phyloP scores from a whole-genome alignment of 1,140 invertebrate species.

The Drosophila trapezifrons region DNA sequence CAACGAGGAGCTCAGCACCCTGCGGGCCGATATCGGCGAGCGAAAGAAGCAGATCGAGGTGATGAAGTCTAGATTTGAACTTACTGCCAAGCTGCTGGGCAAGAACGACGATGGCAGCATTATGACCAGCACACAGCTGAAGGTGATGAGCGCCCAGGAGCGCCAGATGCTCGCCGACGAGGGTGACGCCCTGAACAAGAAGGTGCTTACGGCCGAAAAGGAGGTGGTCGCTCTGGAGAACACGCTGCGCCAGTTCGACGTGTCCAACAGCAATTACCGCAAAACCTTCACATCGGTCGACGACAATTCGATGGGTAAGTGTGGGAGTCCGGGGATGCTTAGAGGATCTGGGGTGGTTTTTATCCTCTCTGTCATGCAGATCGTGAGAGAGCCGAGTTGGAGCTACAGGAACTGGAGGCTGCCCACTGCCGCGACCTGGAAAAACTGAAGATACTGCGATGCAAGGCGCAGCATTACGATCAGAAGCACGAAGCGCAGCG shows the following conservation, averaged over 20 bases:
- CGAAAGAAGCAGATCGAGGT: slow-evolving; percentile 86
- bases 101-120: slow-evolving; percentile 85
- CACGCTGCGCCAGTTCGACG: slow-evolving; percentile 88
- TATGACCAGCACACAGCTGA: slow-evolving; percentile 86
- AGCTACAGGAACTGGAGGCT: slow-evolving; percentile 57
- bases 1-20: slow-evolving; percentile 85
- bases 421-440: slow-evolving; percentile 53
- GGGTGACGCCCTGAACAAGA: slow-evolving; percentile 87
- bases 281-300: slow-evolving; percentile 83
- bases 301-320: slow-evolving; percentile 52
- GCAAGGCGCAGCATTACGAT: slow-evolving; percentile 56
- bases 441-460: slow-evolving; percentile 68
- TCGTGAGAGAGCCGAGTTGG: slow-evolving; percentile 41
- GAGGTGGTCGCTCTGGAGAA: slow-evolving; percentile 90
- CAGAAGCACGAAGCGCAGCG: slow-evolving; percentile 44
- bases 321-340: neutral
- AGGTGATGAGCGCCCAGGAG: slow-evolving; percentile 87
- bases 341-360: neutral
- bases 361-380: slow-evolving; percentile 24
- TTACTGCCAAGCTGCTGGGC: slow-evolving; percentile 82
- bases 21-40: slow-evolving; percentile 85
- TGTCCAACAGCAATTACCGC: slow-evolving; percentile 87
- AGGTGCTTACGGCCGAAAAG: slow-evolving; percentile 87
- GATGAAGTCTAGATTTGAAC: slow-evolving; percentile 84
- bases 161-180: slow-evolving; percentile 87